Percentiles rank a stretch among this genome's conserved stretches.
phyloP scores from a whole-genome alignment of 2,888 invertebrate species.

The Rutpela maculata region DNA sequence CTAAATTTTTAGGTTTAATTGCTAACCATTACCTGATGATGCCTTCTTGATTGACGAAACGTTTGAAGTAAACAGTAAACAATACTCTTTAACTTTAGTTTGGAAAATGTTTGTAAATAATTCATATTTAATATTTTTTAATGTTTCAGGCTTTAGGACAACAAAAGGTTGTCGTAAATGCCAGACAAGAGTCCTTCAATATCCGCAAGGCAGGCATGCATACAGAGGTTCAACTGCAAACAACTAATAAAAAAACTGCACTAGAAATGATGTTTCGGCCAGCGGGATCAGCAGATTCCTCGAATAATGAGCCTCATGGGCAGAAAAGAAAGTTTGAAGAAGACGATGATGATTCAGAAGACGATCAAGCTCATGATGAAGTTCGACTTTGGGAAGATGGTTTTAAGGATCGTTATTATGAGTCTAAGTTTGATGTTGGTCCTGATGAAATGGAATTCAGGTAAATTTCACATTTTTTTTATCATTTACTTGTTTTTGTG shows the following conservation, averaged over 20 bases:
- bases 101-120: too few species aligned
- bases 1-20: too few species aligned
- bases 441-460: conserved; percentile 88
- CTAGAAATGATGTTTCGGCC: conserved; percentile 76
- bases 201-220: conserved; percentile 81
- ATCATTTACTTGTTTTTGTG: too few species aligned
- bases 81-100: too few species aligned
- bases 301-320: conserved; percentile 66
- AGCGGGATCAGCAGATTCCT: conserved; percentile 61
- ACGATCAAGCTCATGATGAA: conserved; percentile 89
- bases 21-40: too few species aligned
- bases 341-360: conserved; percentile 75
- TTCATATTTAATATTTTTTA: conserved; percentile 25
- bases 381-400: conserved; percentile 97
- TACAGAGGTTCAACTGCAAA: conserved; percentile 61
- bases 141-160: conserved; percentile 78
- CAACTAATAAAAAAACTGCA: conserved; percentile 61
- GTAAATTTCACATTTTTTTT: conserved; percentile 64
- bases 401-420: conserved; percentile 98
- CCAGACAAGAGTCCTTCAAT: conserved; percentile 85
- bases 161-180: conserved; percentile 79
- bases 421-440: conserved; percentile 92
- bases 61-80: too few species aligned
- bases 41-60: too few species aligned
- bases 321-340: conserved; percentile 76